Evolutionary conservation across 2,888 invertebrate species (phyloP).

Genomic region (Nomada flava): DNA sequence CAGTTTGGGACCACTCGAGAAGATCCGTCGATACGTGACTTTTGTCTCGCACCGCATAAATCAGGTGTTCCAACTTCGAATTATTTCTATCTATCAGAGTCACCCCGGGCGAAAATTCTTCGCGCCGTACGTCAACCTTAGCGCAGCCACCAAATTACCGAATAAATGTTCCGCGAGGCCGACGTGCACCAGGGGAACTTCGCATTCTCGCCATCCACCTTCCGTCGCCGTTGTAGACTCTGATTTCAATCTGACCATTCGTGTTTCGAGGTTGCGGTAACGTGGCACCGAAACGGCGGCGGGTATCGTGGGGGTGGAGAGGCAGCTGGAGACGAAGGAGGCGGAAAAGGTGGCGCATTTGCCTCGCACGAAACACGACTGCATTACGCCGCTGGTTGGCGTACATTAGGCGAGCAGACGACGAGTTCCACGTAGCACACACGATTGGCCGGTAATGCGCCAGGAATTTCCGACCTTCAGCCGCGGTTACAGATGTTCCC

Average conservation of each 20-base stretch:
- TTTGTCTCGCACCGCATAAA: too few relatives aligned
- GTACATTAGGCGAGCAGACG: constrained; percentile 66
- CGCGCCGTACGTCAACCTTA: constrained; percentile 3
- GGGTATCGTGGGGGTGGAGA: background rate
- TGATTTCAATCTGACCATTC: constrained; percentile 75
- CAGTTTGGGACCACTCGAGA: too few relatives aligned
- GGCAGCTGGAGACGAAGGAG: constrained; percentile 36
- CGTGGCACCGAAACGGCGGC: constrained; percentile 42
- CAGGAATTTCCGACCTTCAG: constrained; percentile 72
- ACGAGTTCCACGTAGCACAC: constrained; percentile 64
- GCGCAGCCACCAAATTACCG: constrained; percentile 1
- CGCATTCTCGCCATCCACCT: constrained; percentile 36
- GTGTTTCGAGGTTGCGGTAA: constrained; percentile 73
- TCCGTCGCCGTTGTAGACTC: constrained; percentile 31
- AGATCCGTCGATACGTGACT: too few relatives aligned
- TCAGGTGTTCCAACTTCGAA: too few relatives aligned
- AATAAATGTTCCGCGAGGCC: constrained; percentile 22
- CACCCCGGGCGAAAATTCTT: background rate
- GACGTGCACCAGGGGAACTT: constrained; percentile 3
- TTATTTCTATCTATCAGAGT: too few relatives aligned
- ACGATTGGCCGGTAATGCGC: constrained; percentile 73
- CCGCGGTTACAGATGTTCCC: constrained; percentile 67
- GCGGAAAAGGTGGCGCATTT: constrained; percentile 59
- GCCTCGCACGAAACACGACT: constrained; percentile 71
- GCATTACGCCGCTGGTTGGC: constrained; percentile 64